Evolutionary conservation across 2,113 vertebrate species (phyloP).

Genomic region (Urocynchramus pylzowi): DNA sequence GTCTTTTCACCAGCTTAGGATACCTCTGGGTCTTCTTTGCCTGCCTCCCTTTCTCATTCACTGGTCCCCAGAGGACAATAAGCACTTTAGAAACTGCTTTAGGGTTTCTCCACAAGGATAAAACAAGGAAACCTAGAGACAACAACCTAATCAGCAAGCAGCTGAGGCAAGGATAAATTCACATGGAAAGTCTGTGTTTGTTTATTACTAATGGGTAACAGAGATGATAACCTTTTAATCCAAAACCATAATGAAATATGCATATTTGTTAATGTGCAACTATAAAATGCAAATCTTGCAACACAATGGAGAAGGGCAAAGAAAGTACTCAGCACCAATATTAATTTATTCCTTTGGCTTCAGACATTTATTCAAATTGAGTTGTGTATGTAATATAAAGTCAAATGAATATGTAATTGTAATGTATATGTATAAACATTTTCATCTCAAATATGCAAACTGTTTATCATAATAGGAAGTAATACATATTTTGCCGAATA

Average conservation of each 20-base stretch:
- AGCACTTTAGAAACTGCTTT: constrained; percentile 26
- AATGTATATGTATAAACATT: constrained; percentile 73
- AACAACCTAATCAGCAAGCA: constrained; percentile 64
- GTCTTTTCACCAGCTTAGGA: not conserved
- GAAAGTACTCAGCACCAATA: constrained; percentile 52
- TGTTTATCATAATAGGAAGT: constrained; percentile 74
- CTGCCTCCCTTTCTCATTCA: not conserved
- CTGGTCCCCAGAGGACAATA: constrained; percentile 10
- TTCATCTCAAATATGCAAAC: constrained; percentile 70
- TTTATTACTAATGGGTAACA: constrained; percentile 71
- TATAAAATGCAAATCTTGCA: constrained; percentile 71
- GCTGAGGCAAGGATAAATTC: constrained; percentile 64
- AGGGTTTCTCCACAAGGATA: constrained; percentile 60
- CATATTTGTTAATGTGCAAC: constrained; percentile 73
- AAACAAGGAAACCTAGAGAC: constrained; percentile 59
- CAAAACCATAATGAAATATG: constrained; percentile 74
- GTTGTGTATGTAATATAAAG: constrained; percentile 71
- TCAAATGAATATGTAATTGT: constrained; percentile 74
- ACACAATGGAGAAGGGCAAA: constrained; percentile 67
- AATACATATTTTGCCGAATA: constrained; percentile 71
- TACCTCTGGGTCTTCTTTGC: not conserved
- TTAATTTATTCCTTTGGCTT: constrained; percentile 70
- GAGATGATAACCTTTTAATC: constrained; percentile 74
- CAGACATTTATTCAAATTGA: constrained; percentile 74
- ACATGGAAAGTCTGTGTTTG: constrained; percentile 66